These are phyloP conservation scores for Pseudorectes ferrugineus DNA, from an alignment of 2,113 vertebrate genomes.

Conservation along the genomic window DNA sequence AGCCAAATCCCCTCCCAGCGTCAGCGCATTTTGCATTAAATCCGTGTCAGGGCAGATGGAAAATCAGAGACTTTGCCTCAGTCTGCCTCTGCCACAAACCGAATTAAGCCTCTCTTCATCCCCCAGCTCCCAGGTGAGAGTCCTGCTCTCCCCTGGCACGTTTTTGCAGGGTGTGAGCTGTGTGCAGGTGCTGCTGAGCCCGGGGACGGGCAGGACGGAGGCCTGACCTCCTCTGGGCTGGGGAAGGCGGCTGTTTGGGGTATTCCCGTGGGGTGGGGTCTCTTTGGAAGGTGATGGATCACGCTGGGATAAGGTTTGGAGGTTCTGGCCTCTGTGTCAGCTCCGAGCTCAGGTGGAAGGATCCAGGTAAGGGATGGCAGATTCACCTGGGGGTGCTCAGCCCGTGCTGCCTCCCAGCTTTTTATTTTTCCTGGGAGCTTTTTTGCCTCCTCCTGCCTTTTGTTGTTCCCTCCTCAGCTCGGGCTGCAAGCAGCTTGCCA, in stretches of 20 bases:
- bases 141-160: background rate
- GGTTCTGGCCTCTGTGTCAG: background rate
- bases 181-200: background rate
- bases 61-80: background rate
- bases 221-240: background rate
- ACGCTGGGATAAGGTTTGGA: background rate
- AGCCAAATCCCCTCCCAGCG: background rate
- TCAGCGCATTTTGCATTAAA: background rate
- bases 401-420: background rate
- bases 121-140: background rate
- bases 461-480: background rate
- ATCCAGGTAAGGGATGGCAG: fast-evolving
- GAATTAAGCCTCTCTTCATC: fast-evolving
- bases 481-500: background rate
- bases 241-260: fast-evolving
- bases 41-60: background rate
- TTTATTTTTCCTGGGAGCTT: background rate
- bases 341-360: background rate
- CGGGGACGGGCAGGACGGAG: background rate
- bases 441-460: background rate
- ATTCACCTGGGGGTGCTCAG: background rate
- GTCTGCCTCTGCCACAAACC: background rate
- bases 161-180: background rate
- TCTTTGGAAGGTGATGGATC: background rate
- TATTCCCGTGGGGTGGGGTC: background rate